These are phyloP conservation scores for Spatulosminthurus flaviceps DNA, from an alignment of 2,888 invertebrate species.

Conservation along the genomic window DNA sequence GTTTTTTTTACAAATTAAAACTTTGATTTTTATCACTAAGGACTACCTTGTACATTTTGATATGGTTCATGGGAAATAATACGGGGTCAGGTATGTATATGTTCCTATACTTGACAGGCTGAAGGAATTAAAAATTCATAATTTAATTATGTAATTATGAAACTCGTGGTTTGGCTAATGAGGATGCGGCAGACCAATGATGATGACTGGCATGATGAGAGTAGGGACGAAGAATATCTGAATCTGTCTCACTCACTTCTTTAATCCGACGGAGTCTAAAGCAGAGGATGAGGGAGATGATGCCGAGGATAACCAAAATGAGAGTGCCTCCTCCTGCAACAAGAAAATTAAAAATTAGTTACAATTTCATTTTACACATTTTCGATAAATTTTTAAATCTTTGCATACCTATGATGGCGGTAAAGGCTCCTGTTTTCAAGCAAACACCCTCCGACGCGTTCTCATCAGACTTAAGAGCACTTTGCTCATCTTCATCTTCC, in stretches of 20 bases:
- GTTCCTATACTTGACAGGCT: too few relatives aligned
- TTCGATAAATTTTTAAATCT: too few relatives aligned
- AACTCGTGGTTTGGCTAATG: slow-evolving; percentile 48
- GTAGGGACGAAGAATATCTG: slow-evolving; percentile 62
- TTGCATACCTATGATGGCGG: slow-evolving; percentile 74
- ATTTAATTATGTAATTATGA: slow-evolving; percentile 44
- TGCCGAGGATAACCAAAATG: slow-evolving; percentile 77
- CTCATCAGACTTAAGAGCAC: slow-evolving; percentile 55
- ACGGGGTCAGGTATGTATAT: background rate
- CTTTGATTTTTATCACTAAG: too few relatives aligned
- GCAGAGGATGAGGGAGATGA: slow-evolving; percentile 79
- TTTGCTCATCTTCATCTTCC: slow-evolving; percentile 77
- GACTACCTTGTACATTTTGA: slow-evolving; percentile 4
- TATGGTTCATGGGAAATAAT: background rate
- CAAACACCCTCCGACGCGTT: slow-evolving; percentile 72
- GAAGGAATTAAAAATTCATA: slow-evolving; percentile 2
- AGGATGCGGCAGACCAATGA: slow-evolving; percentile 55
- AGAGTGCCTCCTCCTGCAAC: slow-evolving; percentile 72
- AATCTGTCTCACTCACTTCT: slow-evolving; percentile 66
- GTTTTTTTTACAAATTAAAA: too few relatives aligned
- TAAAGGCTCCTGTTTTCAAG: slow-evolving; percentile 71
- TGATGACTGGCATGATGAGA: slow-evolving; percentile 58
- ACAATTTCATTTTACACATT: background rate
- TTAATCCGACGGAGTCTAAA: slow-evolving; percentile 74
- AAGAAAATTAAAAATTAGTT: slow-evolving; percentile 26